phyloP scores from a whole-genome alignment of 2,113 vertebrate genomes.

The Plecturocebus donacophilus region DNA sequence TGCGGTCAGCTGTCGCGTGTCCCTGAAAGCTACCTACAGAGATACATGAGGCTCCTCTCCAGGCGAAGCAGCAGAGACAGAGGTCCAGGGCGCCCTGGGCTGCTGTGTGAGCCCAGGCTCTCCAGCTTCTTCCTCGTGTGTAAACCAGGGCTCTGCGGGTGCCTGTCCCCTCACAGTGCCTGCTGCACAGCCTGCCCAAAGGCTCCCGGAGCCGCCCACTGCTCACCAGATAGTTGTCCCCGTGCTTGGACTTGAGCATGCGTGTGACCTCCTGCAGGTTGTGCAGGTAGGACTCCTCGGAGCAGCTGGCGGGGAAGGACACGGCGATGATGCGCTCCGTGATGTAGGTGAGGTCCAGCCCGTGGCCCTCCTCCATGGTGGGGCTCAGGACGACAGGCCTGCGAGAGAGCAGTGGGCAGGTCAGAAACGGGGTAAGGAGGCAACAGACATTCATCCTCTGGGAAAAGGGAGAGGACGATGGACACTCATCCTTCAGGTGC shows the following conservation, averaged over 20 bases:
- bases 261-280: constrained; percentile 93
- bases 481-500: neutral
- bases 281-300: constrained; percentile 93
- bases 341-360: constrained; percentile 96
- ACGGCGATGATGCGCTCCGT: constrained; percentile 96
- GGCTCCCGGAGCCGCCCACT: neutral
- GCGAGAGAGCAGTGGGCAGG: neutral
- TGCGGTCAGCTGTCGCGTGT: neutral
- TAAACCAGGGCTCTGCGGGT: neutral
- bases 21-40: neutral
- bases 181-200: too few relatives aligned
- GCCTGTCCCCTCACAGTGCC: accelerated
- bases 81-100: too few relatives aligned
- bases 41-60: too few relatives aligned
- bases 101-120: neutral
- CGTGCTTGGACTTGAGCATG: constrained; percentile 98
- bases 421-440: neutral
- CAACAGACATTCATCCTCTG: neutral
- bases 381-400: constrained; percentile 77
- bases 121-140: too few relatives aligned
- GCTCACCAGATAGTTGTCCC: constrained; percentile 97
- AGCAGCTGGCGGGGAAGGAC: constrained; percentile 91
- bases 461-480: too few relatives aligned
- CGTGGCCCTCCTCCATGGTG: constrained; percentile 94
- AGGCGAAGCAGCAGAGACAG: neutral